Percentiles rank a stretch among this genome's conserved stretches.
These are phyloP conservation scores for Cephus rjabovi DNA, from an alignment of 2,888 invertebrate species.

Conservation along the genomic window DNA sequence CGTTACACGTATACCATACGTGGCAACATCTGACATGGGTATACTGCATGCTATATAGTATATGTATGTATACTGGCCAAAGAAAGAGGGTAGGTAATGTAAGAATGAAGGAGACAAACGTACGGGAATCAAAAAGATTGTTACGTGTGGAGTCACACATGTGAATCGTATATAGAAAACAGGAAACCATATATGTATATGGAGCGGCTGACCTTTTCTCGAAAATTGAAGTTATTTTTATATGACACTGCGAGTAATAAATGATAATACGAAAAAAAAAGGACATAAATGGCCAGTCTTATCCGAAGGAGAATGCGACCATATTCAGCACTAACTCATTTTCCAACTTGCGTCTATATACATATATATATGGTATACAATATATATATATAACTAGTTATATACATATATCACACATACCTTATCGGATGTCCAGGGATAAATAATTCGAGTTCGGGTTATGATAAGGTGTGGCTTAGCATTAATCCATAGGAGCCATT, in stretches of 20 bases:
- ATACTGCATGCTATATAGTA: too few relatives aligned
- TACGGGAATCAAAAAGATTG: too few relatives aligned
- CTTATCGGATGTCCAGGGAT: neutral
- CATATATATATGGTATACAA: too few relatives aligned
- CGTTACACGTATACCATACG: too few relatives aligned
- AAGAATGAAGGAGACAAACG: too few relatives aligned
- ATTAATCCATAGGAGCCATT: slow-evolving; percentile 38
- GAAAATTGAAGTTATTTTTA: slow-evolving; percentile 44
- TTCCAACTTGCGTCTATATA: neutral
- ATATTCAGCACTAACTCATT: neutral
- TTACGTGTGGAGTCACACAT: too few relatives aligned
- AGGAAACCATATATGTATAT: too few relatives aligned
- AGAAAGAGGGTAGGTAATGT: too few relatives aligned
- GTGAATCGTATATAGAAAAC: too few relatives aligned
- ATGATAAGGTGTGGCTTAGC: slow-evolving; percentile 51
- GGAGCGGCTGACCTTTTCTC: neutral
- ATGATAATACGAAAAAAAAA: neutral
- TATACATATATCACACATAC: neutral
- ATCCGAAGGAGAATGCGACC: neutral
- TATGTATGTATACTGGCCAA: too few relatives aligned
- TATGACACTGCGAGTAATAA: slow-evolving; percentile 27
- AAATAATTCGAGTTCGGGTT: slow-evolving; percentile 37
- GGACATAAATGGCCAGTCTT: neutral
- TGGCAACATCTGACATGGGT: too few relatives aligned
- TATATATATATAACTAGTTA: neutral